phyloP scores from a whole-genome alignment of 2,888 invertebrate species.

The Drosophila kambysellisi region DNA sequence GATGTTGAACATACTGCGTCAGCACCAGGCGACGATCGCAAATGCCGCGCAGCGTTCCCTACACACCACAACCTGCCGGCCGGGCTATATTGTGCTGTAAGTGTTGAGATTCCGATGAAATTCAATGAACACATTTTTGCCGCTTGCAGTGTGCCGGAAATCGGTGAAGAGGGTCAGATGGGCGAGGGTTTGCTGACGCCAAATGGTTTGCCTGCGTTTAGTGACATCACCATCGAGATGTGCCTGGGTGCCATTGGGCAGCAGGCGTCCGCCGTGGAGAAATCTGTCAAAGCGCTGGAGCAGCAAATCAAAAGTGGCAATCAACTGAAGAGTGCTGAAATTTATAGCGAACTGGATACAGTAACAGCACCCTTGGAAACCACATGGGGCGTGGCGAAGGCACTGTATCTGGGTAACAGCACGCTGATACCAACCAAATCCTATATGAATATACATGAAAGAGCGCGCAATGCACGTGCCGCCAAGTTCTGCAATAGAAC shows the following conservation, averaged over 20 bases:
- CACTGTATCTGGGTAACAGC: conserved; percentile 92
- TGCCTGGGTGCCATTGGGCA: conserved; percentile 94
- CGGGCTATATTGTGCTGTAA: conserved; percentile 83
- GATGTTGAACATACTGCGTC: conserved; percentile 75
- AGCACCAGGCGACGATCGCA: conserved; percentile 49
- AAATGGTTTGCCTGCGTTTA: conserved; percentile 92
- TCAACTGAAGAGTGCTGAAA: conserved; percentile 86
- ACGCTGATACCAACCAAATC: conserved; percentile 92
- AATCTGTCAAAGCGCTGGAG: conserved; percentile 90
- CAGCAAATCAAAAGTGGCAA: conserved; percentile 85
- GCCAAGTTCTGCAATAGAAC: conserved; percentile 89
- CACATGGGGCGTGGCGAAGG: conserved; percentile 95
- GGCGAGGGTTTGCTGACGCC: conserved; percentile 90
- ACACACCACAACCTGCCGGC: conserved; percentile 60
- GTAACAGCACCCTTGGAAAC: conserved; percentile 90
- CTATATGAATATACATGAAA: conserved; percentile 92
- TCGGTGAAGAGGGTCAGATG: conserved; percentile 92
- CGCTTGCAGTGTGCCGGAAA: conserved; percentile 90
- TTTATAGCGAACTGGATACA: conserved; percentile 91
- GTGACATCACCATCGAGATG: conserved; percentile 92
- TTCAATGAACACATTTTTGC: conserved; percentile 9
- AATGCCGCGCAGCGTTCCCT: conserved; percentile 59
- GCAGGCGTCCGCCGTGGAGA: conserved; percentile 93
- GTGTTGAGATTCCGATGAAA: conserved; percentile 33
- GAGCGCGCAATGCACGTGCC: conserved; percentile 91